These are phyloP conservation scores for Aythya baeri DNA, from an alignment of 2,113 vertebrate species.

Conservation along the genomic window DNA sequence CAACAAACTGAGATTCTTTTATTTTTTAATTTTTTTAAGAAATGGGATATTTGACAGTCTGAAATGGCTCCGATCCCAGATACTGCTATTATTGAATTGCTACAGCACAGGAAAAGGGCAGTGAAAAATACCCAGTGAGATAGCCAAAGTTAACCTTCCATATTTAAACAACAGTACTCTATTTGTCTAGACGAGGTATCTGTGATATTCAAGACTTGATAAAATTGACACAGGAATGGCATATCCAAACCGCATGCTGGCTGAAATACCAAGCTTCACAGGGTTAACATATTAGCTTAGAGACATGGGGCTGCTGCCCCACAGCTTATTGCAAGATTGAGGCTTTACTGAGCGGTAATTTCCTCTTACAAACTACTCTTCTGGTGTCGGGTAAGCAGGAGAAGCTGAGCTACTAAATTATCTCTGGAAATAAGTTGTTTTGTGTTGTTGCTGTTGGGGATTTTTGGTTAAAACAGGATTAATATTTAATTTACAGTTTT, in stretches of 20 bases:
- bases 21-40: background rate
- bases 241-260: background rate
- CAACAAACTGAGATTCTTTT: background rate
- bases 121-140: background rate
- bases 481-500: constrained; percentile 56
- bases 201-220: background rate
- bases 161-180: background rate
- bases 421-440: background rate
- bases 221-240: background rate
- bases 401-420: background rate
- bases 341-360: background rate
- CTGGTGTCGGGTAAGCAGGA: background rate
- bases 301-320: background rate
- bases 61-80: background rate
- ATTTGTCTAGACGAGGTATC: background rate
- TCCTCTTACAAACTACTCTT: background rate
- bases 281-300: background rate
- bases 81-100: background rate
- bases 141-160: background rate
- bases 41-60: background rate
- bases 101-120: background rate
- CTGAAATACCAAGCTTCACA: background rate
- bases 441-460: constrained; percentile 5
- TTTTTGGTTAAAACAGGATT: constrained; percentile 48
- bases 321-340: background rate